phyloP scores from a whole-genome alignment of 2,797 vertebrate genomes.

The Chiroxiphia lanceolata region DNA sequence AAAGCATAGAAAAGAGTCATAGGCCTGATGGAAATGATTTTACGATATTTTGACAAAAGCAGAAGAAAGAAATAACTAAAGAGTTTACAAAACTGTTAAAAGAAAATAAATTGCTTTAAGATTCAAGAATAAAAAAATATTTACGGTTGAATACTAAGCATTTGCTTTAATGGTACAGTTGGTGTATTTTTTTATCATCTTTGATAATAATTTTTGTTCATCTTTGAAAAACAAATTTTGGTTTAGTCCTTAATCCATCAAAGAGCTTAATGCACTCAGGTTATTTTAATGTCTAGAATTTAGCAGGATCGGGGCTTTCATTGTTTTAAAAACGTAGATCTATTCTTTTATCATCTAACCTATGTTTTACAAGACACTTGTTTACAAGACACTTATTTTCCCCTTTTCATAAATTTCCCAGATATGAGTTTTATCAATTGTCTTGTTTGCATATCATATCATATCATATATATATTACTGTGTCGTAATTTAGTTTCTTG shows the following conservation, averaged over 20 bases:
- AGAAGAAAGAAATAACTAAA: not conserved
- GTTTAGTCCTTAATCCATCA: not conserved
- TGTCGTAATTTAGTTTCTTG: not conserved
- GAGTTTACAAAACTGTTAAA: not conserved
- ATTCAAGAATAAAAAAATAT: not conserved
- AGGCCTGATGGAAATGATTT: not conserved
- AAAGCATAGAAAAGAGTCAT: not conserved
- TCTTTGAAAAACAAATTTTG: not conserved
- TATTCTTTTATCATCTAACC: too few species aligned
- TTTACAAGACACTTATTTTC: too few species aligned
- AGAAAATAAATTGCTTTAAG: not conserved
- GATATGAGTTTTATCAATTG: not conserved
- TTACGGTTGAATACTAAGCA: not conserved
- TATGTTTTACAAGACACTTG: too few species aligned
- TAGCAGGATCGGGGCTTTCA: too few species aligned
- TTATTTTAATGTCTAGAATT: not conserved
- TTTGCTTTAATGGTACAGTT: not conserved
- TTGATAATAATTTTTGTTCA: not conserved
- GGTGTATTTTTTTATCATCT: not conserved
- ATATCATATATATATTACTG: not conserved
- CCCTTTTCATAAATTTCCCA: too few species aligned
- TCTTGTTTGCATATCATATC: not conserved
- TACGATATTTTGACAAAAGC: not conserved
- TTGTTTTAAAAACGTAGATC: too few species aligned
- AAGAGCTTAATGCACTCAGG: not conserved